phyloP scores from a whole-genome alignment of 37 sponge, comb jelly and placozoan genomes.

The Mnemiopsis leidyi region DNA sequence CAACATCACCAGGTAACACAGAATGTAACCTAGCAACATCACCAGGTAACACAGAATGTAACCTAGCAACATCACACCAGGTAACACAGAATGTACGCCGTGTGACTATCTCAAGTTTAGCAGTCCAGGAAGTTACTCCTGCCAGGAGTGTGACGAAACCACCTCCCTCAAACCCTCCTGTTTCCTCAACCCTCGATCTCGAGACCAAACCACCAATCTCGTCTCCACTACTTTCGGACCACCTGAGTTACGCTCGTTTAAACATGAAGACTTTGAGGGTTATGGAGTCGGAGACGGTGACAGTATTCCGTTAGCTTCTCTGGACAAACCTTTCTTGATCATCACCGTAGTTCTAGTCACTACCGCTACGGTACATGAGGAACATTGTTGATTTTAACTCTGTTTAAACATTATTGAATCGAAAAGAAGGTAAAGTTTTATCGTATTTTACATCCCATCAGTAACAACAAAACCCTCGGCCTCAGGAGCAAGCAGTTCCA shows the following conservation, averaged over 20 bases:
- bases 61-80: too few species aligned
- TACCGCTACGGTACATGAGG: too few species aligned
- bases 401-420: too few species aligned
- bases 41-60: too few species aligned
- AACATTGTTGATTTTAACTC: too few species aligned
- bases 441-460: too few species aligned
- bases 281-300: too few species aligned
- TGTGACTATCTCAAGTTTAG: conserved; percentile 44
- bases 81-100: not conserved
- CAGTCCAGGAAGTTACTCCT: not conserved
- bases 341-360: not conserved
- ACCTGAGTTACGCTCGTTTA: not conserved
- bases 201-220: not conserved
- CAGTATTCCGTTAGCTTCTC: not conserved
- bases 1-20: too few species aligned
- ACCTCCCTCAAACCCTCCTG: not conserved
- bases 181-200: not conserved
- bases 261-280: not conserved
- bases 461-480: too few species aligned
- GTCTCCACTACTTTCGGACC: not conserved
- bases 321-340: not conserved
- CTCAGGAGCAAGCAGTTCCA: not conserved
- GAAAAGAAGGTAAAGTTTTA: too few species aligned
- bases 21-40: too few species aligned
- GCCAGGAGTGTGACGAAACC: not conserved